Evolutionary conservation across 2,888 invertebrate species (phyloP).

Genomic region (Leptopterna dolabrata): DNA sequence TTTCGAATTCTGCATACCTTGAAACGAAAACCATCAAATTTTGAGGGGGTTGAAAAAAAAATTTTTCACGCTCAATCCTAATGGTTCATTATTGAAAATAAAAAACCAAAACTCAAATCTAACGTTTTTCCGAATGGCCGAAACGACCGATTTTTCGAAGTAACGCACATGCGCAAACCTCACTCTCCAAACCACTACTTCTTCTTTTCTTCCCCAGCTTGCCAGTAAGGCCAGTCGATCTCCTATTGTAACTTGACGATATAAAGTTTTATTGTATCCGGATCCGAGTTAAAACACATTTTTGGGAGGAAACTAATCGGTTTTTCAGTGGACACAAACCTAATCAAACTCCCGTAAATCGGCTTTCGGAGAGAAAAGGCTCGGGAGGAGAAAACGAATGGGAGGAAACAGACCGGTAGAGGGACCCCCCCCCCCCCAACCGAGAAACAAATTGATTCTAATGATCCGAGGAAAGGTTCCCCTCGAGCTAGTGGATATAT

Average conservation of each 20-base stretch:
- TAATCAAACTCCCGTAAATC: conserved; percentile 32
- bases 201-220: no score
- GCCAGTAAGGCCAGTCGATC: not conserved
- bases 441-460: conserved; percentile 28
- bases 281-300: not conserved
- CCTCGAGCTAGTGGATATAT: conserved; percentile 24
- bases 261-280: not conserved
- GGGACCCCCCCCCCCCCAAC: no score
- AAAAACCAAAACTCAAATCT: no score
- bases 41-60: no score
- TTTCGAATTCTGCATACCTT: no score
- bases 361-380: not conserved
- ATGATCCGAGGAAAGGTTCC: conserved; percentile 14
- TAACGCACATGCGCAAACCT: no score
- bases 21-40: no score
- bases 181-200: no score
- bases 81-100: no score
- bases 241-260: not conserved
- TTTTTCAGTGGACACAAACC: not conserved
- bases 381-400: not conserved
- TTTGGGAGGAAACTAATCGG: not conserved
- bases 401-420: not conserved
- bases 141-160: no score
- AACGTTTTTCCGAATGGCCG: no score
- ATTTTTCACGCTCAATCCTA: no score